These are phyloP conservation scores for Anthrax anthrax DNA, from an alignment of 2,888 invertebrate genomes.

Conservation along the genomic window DNA sequence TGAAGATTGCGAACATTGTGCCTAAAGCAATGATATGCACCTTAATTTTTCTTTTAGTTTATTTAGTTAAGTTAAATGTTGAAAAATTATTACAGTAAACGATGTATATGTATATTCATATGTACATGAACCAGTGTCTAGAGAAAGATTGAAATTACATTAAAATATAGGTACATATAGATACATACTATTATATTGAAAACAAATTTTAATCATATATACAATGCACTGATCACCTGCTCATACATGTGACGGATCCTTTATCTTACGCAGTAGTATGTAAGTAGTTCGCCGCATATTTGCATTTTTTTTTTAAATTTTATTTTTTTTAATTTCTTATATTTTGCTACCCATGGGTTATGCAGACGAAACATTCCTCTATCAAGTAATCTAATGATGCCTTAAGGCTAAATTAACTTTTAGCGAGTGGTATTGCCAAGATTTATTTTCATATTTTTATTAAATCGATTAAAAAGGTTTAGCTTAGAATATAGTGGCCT, in stretches of 20 bases:
- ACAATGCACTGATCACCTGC: background rate
- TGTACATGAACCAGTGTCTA: no score
- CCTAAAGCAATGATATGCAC: slow-evolving; percentile 1
- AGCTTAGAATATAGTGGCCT: no score
- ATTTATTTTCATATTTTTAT: slow-evolving; percentile 9
- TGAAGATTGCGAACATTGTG: slow-evolving; percentile 5
- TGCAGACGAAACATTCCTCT: slow-evolving; percentile 6
- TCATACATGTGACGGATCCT: background rate
- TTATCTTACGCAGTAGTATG: no score
- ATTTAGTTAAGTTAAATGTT: no score
- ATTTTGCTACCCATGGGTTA: no score
- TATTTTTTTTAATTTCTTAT: no score
- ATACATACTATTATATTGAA: background rate
- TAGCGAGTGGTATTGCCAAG: slow-evolving; percentile 1
- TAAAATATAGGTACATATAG: background rate
- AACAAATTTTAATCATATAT: no score
- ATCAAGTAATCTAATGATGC: slow-evolving; percentile 11
- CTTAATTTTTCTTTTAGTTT: background rate
- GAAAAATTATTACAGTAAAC: no score
- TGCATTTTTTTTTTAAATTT: no score
- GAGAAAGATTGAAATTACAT: background rate
- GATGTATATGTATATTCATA: background rate
- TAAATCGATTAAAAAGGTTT: slow-evolving; percentile 14
- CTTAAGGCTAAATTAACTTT: slow-evolving; percentile 12
- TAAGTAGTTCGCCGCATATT: no score